Percentiles rank a stretch among this genome's conserved stretches.
These are phyloP conservation scores for Sparidentex hasta DNA, from an alignment of 2,797 vertebrate species.

Conservation along the genomic window DNA sequence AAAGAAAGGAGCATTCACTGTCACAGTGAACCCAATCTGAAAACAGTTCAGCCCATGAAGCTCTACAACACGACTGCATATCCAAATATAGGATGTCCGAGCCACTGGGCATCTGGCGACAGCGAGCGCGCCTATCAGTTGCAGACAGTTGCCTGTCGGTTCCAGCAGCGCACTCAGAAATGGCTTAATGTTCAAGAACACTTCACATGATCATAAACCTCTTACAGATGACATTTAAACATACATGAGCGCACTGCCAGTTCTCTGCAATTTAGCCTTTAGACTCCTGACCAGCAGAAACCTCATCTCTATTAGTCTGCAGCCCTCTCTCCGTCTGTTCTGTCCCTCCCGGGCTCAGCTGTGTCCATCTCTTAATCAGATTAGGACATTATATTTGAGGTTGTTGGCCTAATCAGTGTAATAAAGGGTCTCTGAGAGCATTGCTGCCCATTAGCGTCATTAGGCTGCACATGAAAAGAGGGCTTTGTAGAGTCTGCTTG, in stretches of 20 bases:
- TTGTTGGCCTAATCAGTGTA: conserved; percentile 80
- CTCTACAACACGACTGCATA: neutral
- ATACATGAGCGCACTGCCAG: conserved; percentile 12
- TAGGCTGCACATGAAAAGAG: conserved; percentile 73
- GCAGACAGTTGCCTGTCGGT: conserved; percentile 24
- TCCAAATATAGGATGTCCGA: neutral
- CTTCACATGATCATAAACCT: conserved; percentile 40
- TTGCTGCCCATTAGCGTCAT: conserved; percentile 79
- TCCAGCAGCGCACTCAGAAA: conserved; percentile 14
- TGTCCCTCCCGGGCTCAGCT: conserved; percentile 50
- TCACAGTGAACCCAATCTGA: conserved; percentile 12
- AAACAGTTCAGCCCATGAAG: conserved; percentile 13
- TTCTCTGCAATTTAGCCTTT: conserved; percentile 29
- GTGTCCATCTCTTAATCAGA: conserved; percentile 80
- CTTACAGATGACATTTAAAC: conserved; percentile 50
- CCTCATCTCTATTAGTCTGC: conserved; percentile 36
- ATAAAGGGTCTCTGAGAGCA: conserved; percentile 80
- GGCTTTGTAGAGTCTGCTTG: conserved; percentile 70
- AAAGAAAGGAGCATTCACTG: neutral
- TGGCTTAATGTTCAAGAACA: conserved; percentile 35
- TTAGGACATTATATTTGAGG: conserved; percentile 80
- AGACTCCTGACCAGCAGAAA: conserved; percentile 36
- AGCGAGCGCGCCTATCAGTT: conserved; percentile 8
- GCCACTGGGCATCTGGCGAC: neutral
- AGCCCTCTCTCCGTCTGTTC: conserved; percentile 23